A percentile compares a stretch with the other conserved stretches of the same genome.
These are phyloP conservation scores for Okapia johnstoni DNA, from an alignment of 2,113 vertebrate genomes.

Conservation along the genomic window DNA sequence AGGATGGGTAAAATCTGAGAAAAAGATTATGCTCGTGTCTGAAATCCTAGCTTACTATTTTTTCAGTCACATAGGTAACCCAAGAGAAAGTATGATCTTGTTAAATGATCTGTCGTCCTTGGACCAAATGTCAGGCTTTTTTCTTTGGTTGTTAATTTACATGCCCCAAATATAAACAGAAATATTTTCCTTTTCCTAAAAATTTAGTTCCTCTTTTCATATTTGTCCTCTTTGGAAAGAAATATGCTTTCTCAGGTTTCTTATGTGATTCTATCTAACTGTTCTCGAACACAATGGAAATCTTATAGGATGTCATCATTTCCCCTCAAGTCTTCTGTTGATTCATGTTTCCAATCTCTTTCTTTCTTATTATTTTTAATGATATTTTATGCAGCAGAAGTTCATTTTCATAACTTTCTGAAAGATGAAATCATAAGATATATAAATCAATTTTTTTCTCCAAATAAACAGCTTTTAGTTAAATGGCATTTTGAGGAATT, in stretches of 20 bases:
- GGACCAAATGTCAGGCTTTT: neutral
- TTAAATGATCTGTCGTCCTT: neutral
- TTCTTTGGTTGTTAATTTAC: neutral
- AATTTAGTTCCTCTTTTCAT: neutral
- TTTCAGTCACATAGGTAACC: neutral
- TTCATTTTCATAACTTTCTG: neutral
- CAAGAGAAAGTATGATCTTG: neutral
- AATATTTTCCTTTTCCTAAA: neutral
- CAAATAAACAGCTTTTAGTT: neutral
- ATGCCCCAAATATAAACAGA: neutral
- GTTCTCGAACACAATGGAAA: neutral
- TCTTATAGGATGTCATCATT: neutral
- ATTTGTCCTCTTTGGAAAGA: neutral
- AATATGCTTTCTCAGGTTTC: neutral
- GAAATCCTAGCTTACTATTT: neutral
- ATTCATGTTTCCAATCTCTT: neutral
- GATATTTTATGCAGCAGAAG: neutral
- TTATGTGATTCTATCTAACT: neutral
- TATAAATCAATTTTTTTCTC: neutral
- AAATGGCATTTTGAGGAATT: neutral
- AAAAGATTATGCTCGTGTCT: neutral
- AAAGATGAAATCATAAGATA: neutral
- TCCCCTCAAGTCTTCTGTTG: neutral
- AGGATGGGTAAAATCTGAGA: neutral
- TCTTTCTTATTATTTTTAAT: neutral